Conservation (phyloP, 2,113 vertebrate genomes). For the Lophura nycthemera region DNA sequence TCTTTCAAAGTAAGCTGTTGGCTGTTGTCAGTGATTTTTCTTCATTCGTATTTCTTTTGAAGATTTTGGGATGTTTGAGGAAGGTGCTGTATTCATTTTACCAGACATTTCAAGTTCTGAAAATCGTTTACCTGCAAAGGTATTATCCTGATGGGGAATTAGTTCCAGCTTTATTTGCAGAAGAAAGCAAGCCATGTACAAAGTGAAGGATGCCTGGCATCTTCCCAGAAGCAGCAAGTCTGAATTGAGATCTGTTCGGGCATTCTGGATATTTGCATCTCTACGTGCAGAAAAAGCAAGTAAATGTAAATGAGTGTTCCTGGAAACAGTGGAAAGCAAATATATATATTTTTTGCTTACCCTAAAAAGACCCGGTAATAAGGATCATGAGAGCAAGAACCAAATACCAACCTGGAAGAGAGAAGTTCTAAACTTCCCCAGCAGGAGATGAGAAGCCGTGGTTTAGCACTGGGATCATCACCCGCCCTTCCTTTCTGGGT, state of each 20-base stretch:
- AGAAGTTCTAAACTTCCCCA: background rate
- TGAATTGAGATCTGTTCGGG: conserved; percentile 43
- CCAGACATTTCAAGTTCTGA: background rate
- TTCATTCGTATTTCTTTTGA: background rate
- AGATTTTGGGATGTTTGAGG: background rate
- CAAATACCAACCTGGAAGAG: background rate
- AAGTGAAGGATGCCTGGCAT: background rate
- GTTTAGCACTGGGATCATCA: background rate
- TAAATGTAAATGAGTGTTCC: conserved; percentile 58
- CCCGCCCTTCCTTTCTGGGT: background rate
- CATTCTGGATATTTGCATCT: conserved; percentile 4
- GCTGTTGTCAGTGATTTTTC: background rate
- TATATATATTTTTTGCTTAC: background rate
- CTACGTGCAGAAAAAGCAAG: conserved; percentile 52
- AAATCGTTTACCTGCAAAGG: conserved; percentile 9
- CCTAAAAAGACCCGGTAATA: conserved; percentile 24
- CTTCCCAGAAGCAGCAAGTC: background rate
- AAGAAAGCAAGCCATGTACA: background rate
- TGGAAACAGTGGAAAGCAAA: conserved; percentile 51
- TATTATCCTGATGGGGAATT: conserved; percentile 2
- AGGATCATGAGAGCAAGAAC: background rate
- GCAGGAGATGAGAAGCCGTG: background rate
- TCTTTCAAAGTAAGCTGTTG: background rate
- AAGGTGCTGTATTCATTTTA: conserved; percentile 1
- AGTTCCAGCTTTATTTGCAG: background rate